Percentiles rank a stretch among this genome's conserved stretches.
Conservation (phyloP, 2,113 vertebrate genomes). For the Heliornis fulica region DNA sequence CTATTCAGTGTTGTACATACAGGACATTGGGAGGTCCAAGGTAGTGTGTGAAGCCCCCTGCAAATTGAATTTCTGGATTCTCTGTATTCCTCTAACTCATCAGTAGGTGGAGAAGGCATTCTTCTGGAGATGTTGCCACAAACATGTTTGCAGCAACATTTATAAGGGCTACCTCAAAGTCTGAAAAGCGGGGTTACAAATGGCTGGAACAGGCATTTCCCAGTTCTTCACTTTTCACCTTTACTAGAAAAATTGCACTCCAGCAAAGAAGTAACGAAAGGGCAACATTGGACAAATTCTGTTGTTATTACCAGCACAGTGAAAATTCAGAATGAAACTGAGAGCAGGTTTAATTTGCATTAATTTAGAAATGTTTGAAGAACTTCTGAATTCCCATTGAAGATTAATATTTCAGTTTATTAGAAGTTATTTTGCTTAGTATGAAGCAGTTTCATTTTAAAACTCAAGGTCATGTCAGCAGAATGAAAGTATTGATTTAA, state of each 20-base stretch:
- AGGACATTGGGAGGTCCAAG: not conserved
- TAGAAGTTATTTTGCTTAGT: not conserved
- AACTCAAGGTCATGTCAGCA: not conserved
- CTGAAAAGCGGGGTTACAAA: not conserved
- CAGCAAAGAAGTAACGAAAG: not conserved
- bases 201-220: not conserved
- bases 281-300: not conserved
- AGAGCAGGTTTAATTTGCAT: not conserved
- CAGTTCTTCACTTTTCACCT: not conserved
- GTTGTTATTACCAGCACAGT: not conserved
- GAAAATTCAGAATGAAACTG: not conserved
- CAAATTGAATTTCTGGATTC: not conserved
- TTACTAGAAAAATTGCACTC: not conserved
- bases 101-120: not conserved
- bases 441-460: not conserved
- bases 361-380: not conserved
- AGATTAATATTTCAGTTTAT: not conserved
- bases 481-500: not conserved
- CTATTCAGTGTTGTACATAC: not conserved
- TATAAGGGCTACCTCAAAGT: not conserved
- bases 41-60: not conserved
- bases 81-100: not conserved
- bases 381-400: not conserved
- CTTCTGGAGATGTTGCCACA: not conserved
- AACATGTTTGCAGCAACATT: not conserved